Percentiles rank a stretch among this genome's conserved stretches.
Evolutionary conservation across 23 tunicate genomes (phyloP).

Genomic region (Trididemnum nubilum): DNA sequence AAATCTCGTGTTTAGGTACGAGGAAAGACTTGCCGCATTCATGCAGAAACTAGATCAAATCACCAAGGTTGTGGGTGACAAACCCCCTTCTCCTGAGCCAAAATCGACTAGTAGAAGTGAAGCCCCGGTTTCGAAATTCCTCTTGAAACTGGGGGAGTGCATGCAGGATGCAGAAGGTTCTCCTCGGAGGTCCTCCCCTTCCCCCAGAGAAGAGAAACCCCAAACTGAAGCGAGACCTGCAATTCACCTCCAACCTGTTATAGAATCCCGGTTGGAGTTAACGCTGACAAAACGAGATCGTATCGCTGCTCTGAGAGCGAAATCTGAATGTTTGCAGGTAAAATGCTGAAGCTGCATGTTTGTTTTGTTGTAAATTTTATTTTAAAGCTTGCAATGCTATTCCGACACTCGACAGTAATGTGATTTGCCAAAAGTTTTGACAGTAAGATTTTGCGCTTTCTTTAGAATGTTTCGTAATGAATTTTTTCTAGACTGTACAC

Average conservation of each 20-base stretch:
- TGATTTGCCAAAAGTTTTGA: too few relatives aligned
- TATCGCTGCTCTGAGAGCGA: conserved; percentile 73
- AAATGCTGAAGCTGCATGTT: not conserved
- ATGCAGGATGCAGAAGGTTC: conserved; percentile 28
- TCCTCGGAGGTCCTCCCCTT: not conserved
- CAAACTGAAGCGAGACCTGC: not conserved
- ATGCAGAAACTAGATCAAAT: conserved; percentile 32
- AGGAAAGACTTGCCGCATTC: conserved; percentile 33
- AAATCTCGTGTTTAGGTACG: not conserved
- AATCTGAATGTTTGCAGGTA: conserved; percentile 76
- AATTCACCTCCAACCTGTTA: not conserved
- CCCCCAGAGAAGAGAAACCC: not conserved
- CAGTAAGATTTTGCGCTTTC: too few relatives aligned
- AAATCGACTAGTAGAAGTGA: not conserved
- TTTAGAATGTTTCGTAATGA: too few relatives aligned
- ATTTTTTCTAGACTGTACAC: too few relatives aligned
- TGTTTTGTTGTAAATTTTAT: not conserved
- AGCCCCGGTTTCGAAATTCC: conserved; percentile 50
- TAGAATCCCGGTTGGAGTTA: not conserved
- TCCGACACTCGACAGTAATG: too few relatives aligned
- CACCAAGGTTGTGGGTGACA: not conserved
- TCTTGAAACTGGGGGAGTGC: conserved; percentile 63
- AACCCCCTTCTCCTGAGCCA: not conserved
- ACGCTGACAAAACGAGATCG: not conserved
- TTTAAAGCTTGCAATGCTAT: not conserved